phyloP scores from a whole-genome alignment of 1,140 invertebrate genomes.

The Temnothorax nylanderi region DNA sequence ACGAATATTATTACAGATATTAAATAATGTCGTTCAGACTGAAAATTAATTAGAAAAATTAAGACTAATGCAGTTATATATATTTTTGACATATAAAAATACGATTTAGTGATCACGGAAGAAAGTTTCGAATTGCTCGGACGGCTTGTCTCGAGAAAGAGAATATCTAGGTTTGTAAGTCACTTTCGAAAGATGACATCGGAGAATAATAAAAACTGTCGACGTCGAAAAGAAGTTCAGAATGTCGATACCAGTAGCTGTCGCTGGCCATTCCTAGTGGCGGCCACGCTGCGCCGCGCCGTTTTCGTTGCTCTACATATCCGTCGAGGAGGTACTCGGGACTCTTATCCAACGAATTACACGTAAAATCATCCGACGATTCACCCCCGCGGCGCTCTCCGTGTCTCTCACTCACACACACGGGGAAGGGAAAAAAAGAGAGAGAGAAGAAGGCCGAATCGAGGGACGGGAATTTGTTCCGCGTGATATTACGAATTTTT shows the following conservation, averaged over 20 bases:
- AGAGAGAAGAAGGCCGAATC: not conserved
- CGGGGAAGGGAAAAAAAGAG: not conserved
- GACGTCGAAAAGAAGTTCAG: not conserved
- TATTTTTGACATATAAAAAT: not conserved
- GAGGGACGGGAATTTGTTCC: slow-evolving; percentile 4
- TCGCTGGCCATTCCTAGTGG: not conserved
- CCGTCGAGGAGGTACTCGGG: not conserved
- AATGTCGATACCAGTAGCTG: not conserved
- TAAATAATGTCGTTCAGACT: not conserved
- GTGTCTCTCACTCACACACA: too few relatives aligned
- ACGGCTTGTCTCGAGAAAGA: not conserved
- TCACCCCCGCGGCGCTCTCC: not conserved
- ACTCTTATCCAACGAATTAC: slow-evolving; percentile 63
- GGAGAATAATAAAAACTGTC: slow-evolving; percentile 1
- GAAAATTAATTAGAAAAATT: slow-evolving; percentile 9
- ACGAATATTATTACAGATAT: not conserved
- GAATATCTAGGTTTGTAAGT: not conserved
- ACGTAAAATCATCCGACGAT: slow-evolving; percentile 10
- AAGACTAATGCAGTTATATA: not conserved
- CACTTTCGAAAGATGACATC: not conserved
- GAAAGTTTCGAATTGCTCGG: not conserved
- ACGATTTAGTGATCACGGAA: not conserved
- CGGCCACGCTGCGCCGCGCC: not conserved
- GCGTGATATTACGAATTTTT: slow-evolving; percentile 7
- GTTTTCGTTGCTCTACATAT: slow-evolving; percentile 4